Evolutionary conservation across 2,888 invertebrate species (phyloP), one percentile per base, ranked within the genome.

Genomic region (Meta bourneti): DNA sequence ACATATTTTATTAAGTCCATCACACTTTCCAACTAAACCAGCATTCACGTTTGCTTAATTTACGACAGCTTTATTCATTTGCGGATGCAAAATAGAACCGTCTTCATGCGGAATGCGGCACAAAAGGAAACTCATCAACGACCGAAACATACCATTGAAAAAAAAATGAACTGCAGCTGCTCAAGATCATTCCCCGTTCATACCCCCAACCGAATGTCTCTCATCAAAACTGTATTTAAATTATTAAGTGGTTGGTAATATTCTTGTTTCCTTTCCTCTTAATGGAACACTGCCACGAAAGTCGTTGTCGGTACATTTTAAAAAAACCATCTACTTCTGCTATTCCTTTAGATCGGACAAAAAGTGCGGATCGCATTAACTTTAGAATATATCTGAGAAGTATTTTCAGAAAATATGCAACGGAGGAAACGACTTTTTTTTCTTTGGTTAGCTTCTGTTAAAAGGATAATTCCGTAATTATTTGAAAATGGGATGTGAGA

Each of bases 181-280:
- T 81, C 48, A n/a, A 51, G 71, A n/a, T 70, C 51, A 16, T 16
- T 51, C 54, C 74, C 34, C 71, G 13, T 72, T 72, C 20, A 34
- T 20, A 19, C 9, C 48, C 34, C 48, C 61, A 9, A 20, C 74
- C 72, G 34, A 16, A 54, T 19, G 74, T 52, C 61, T 52, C 61
- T 84, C 75, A 74, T 84, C 54, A 34, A 84, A 84, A 84, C 48
- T 54, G 74, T 75, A 86, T 77, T 86, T 86, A 78, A 86, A 86
- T 86, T 86, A 86, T 86, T 86, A 78, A 86, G 69, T 77, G 77
- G 78, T 20, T 71, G 78, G 69, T 86, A 69, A 86, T 78, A 78
- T 77, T 85, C 85, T 34, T 69, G 78, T 78, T 70, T 69, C 78
- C 61, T 61, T 19, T 78, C 13, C 77, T 13, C 71, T 78, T 86